Conservation (phyloP, 2,113 vertebrate genomes). For the Mormyrus iriodes region DNA sequence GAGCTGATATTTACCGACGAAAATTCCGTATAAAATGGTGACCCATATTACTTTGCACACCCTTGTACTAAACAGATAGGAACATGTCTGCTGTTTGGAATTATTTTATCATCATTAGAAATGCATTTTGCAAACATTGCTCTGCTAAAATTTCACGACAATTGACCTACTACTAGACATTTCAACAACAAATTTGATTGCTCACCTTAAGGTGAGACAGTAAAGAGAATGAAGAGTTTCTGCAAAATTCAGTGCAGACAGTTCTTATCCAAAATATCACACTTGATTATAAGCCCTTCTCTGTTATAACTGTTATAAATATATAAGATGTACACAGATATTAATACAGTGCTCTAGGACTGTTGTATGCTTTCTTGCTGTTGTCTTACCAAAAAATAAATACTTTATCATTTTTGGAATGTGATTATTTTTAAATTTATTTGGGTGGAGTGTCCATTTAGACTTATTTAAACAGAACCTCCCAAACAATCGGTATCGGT, state of each 20-base stretch:
- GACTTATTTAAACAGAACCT: not conserved
- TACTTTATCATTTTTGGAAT: not conserved
- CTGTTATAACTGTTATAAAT: not conserved
- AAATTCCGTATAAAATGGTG: not conserved
- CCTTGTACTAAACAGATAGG: not conserved
- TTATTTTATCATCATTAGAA: not conserved
- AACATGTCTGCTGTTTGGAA: not conserved
- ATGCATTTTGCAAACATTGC: not conserved
- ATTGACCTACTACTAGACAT: not conserved
- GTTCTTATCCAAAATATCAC: not conserved
- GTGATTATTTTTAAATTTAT: not conserved
- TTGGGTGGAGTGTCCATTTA: not conserved
- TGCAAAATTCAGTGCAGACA: not conserved
- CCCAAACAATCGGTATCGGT: not conserved
- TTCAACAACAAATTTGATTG: not conserved
- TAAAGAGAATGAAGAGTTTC: not conserved
- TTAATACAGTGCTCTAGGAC: not conserved
- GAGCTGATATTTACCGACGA: not conserved
- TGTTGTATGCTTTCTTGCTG: not conserved
- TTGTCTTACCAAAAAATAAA: not conserved
- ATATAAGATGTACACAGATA: not conserved
- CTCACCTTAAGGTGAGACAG: not conserved
- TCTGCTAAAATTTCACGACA: not conserved
- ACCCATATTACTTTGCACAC: not conserved
- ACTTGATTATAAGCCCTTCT: not conserved